Evolutionary conservation across 2,113 vertebrate genomes (phyloP).

Genomic region (Catharus fuscescens): DNA sequence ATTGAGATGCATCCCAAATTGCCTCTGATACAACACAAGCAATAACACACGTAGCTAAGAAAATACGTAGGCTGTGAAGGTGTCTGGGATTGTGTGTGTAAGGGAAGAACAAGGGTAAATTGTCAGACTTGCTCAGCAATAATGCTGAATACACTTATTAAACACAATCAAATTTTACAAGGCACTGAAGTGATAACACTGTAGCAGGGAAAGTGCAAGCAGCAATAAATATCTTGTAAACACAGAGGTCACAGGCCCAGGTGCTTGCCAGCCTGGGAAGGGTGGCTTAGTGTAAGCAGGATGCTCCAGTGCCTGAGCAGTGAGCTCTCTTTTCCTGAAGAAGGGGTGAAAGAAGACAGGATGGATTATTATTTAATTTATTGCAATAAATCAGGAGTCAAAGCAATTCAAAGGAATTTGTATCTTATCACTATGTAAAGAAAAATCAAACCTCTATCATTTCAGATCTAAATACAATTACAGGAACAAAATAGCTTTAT

Average conservation of each 20-base stretch:
- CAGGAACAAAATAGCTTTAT: slow-evolving; percentile 65
- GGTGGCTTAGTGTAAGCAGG: slow-evolving; percentile 5
- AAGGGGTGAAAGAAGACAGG: neutral
- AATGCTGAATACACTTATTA: slow-evolving; percentile 51
- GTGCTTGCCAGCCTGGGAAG: slow-evolving; percentile 44
- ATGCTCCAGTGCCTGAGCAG: neutral
- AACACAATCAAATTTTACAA: slow-evolving; percentile 73
- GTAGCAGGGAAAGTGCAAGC: slow-evolving; percentile 26
- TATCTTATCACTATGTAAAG: slow-evolving; percentile 55
- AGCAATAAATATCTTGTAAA: slow-evolving; percentile 71
- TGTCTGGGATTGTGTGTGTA: rapidly evolving
- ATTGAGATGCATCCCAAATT: slow-evolving; percentile 49
- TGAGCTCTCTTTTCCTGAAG: neutral
- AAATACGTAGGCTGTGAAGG: neutral
- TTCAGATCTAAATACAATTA: slow-evolving; percentile 74
- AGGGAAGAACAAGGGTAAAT: neutral
- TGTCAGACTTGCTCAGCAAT: slow-evolving; percentile 18
- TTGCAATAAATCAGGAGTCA: slow-evolving; percentile 67
- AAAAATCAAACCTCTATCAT: slow-evolving; percentile 65
- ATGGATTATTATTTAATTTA: slow-evolving; percentile 69
- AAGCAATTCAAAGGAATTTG: slow-evolving; percentile 62
- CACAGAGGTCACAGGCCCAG: slow-evolving; percentile 65
- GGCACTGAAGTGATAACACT: slow-evolving; percentile 65
- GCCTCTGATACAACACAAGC: neutral
- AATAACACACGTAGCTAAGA: neutral